phyloP scores from a whole-genome alignment of 2,888 invertebrate genomes.

The Subacronicta megacephala region DNA sequence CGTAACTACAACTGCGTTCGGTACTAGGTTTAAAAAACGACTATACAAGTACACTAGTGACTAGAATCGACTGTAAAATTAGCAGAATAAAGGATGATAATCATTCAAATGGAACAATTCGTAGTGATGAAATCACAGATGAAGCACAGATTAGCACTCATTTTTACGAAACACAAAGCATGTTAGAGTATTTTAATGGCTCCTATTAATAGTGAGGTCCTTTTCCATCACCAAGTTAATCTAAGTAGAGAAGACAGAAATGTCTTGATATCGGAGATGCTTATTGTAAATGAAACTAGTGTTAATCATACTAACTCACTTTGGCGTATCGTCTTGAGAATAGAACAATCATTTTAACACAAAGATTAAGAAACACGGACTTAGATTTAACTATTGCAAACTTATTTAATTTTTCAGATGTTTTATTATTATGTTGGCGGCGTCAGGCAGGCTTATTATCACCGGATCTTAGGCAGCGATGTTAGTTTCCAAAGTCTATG shows the following conservation, averaged over 20 bases:
- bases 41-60: slow-evolving; percentile 29
- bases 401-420: slow-evolving; percentile 79
- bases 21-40: slow-evolving; percentile 17
- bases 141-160: slow-evolving; percentile 45
- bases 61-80: slow-evolving; percentile 52
- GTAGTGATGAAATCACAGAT: slow-evolving; percentile 10
- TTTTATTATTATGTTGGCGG: slow-evolving; percentile 71
- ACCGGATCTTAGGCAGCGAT: slow-evolving; percentile 60
- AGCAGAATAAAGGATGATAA: slow-evolving; percentile 50
- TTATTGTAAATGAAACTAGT: slow-evolving; percentile 32
- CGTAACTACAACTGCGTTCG: slow-evolving; percentile 19
- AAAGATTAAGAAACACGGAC: slow-evolving; percentile 39
- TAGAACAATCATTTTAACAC: slow-evolving; percentile 39
- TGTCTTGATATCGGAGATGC: slow-evolving; percentile 31
- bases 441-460: slow-evolving; percentile 70
- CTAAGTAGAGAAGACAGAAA: slow-evolving; percentile 23
- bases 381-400: slow-evolving; percentile 67
- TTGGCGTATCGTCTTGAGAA: slow-evolving; percentile 20
- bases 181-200: slow-evolving; percentile 43
- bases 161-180: slow-evolving; percentile 51
- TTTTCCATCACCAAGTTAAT: slow-evolving; percentile 22
- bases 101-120: slow-evolving; percentile 27
- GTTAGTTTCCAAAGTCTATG: slow-evolving; percentile 60
- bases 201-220: slow-evolving; percentile 28
- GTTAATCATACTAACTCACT: slow-evolving; percentile 50